A percentile compares a stretch with the other conserved stretches of the same genome.
Evolutionary conservation across 1,140 invertebrate species (phyloP).

Genomic region (Laupala kohalensis): DNA sequence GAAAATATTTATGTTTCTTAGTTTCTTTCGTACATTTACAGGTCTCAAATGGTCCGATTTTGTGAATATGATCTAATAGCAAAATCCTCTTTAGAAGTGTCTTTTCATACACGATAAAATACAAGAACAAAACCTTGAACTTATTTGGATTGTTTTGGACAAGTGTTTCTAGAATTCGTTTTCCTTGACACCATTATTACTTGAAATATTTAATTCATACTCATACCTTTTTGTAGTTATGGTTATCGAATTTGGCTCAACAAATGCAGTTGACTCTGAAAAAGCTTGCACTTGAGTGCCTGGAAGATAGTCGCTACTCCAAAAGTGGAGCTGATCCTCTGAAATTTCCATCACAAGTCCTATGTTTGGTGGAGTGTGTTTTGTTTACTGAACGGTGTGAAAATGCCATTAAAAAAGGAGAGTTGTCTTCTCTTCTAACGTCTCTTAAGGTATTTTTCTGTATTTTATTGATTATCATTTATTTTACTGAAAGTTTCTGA

Average conservation of each 20-base stretch:
- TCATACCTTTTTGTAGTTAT: slow-evolving; percentile 37
- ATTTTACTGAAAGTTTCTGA: too few species aligned
- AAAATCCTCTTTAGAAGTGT: too few species aligned
- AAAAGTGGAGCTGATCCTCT: slow-evolving; percentile 49
- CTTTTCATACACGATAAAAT: too few species aligned
- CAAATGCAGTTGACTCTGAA: slow-evolving; percentile 73
- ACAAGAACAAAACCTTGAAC: too few species aligned
- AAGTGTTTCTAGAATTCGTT: too few species aligned
- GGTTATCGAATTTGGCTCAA: slow-evolving; percentile 64
- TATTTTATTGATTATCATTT: background rate
- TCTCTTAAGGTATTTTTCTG: slow-evolving; percentile 23
- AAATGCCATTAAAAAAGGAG: slow-evolving; percentile 54
- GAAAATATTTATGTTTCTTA: too few species aligned
- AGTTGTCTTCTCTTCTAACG: slow-evolving; percentile 37
- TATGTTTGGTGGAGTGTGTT: slow-evolving; percentile 55
- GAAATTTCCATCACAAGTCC: slow-evolving; percentile 74
- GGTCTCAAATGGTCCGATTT: too few species aligned
- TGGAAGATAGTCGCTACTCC: slow-evolving; percentile 36
- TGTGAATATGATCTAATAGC: too few species aligned
- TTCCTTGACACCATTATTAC: too few species aligned
- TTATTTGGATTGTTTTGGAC: too few species aligned
- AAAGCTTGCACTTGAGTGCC: slow-evolving; percentile 50
- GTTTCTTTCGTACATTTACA: too few species aligned
- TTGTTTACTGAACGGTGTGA: slow-evolving; percentile 73
- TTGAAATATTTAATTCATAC: background rate